phyloP scores from a whole-genome alignment of 2,113 vertebrate species.

The Mus musculus region GRCm39 chr4:48414001-48414500 shows the following conservation, averaged over 20 bases:
- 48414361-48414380: not conserved
- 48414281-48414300: not conserved
- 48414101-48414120: constrained; percentile 30
- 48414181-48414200: not conserved
- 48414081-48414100: constrained; percentile 3
- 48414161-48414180: not conserved
- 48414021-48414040: not conserved
- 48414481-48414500: not conserved
- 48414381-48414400: not conserved
- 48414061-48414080: not conserved
- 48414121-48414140: not conserved
- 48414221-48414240: not conserved
- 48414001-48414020: not conserved
- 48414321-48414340: not conserved
- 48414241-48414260: not conserved
- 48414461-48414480: not conserved
- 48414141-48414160: not conserved
- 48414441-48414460: not conserved
- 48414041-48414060: not conserved
- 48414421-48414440: not conserved
- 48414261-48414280: not conserved
- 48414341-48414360: not conserved
- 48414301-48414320: not conserved
- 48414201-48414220: not conserved
- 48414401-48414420: not conserved